These are phyloP conservation scores for Elachura formosa DNA, from an alignment of 2,113 vertebrate species.

Conservation along the genomic window DNA sequence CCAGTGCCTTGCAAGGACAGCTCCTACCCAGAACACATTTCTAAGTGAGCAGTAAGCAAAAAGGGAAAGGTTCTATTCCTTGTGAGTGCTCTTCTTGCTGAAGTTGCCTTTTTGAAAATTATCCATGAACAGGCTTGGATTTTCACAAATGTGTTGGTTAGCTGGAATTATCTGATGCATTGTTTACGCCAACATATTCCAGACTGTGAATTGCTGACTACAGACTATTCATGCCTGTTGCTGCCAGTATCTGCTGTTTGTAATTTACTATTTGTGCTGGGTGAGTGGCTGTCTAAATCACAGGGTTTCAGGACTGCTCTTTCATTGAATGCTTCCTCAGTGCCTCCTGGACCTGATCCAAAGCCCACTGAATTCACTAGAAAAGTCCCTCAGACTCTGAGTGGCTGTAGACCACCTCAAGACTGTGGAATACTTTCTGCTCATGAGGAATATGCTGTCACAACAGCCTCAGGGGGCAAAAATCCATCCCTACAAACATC, in stretches of 20 bases:
- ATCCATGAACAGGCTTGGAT: not conserved
- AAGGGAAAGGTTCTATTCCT: not conserved
- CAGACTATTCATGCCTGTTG: not conserved
- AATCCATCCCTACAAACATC: not conserved
- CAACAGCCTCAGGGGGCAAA: not conserved
- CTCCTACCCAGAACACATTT: not conserved
- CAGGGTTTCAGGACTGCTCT: not conserved
- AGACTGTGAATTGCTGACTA: conserved; percentile 42
- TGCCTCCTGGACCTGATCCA: not conserved
- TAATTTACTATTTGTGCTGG: conserved; percentile 31
- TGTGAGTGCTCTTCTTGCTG: not conserved
- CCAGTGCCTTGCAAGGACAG: not conserved
- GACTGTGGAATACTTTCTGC: not conserved
- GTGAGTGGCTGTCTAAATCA: conserved; percentile 2
- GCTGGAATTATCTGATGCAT: conserved; percentile 24
- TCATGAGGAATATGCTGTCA: not conserved
- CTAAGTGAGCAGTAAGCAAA: not conserved
- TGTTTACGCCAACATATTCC: conserved; percentile 32
- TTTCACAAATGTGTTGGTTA: conserved; percentile 38
- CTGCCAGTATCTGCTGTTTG: conserved; percentile 28
- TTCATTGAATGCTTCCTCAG: not conserved
- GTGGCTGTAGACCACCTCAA: not conserved
- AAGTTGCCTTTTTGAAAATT: not conserved
- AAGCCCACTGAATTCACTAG: not conserved
- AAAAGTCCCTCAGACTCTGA: not conserved